phyloP scores from a whole-genome alignment of 2,113 vertebrate genomes.

The Aix galericulata region DNA sequence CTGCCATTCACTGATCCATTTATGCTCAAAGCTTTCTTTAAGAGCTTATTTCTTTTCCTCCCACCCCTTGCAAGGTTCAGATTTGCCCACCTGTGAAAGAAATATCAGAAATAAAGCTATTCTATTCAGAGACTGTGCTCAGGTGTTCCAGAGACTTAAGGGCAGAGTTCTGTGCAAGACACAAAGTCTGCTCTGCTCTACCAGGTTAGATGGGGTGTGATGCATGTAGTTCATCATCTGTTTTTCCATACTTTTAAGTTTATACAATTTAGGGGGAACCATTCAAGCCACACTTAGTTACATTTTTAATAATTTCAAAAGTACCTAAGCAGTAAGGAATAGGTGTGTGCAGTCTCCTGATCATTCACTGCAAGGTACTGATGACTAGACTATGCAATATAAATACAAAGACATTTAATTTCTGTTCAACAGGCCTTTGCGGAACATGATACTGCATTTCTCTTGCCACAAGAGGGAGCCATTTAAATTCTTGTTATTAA shows the following conservation, averaged over 20 bases:
- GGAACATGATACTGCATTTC: not conserved
- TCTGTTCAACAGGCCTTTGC: not conserved
- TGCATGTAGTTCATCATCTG: accelerated
- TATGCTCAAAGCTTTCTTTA: not conserved
- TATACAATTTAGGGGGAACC: not conserved
- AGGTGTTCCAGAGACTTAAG: not conserved
- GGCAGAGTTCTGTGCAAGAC: not conserved
- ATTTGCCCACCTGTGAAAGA: not conserved
- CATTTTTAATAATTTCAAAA: not conserved
- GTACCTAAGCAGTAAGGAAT: not conserved
- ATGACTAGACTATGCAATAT: not conserved
- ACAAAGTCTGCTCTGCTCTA: not conserved
- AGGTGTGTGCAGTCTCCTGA: not conserved
- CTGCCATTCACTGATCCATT: not conserved
- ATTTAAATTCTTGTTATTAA: conserved; percentile 37
- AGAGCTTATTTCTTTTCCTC: not conserved
- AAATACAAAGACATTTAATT: not conserved
- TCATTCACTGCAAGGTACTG: too few relatives aligned
- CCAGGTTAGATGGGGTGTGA: not conserved
- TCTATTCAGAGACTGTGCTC: not conserved
- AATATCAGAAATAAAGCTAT: not conserved
- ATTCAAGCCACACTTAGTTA: not conserved
- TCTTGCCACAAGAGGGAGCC: conserved; percentile 74
- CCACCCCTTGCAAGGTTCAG: not conserved
- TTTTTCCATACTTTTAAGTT: not conserved